Evolutionary conservation across 2,113 vertebrate genomes (phyloP).

Genomic region (Monopterus albus): DNA sequence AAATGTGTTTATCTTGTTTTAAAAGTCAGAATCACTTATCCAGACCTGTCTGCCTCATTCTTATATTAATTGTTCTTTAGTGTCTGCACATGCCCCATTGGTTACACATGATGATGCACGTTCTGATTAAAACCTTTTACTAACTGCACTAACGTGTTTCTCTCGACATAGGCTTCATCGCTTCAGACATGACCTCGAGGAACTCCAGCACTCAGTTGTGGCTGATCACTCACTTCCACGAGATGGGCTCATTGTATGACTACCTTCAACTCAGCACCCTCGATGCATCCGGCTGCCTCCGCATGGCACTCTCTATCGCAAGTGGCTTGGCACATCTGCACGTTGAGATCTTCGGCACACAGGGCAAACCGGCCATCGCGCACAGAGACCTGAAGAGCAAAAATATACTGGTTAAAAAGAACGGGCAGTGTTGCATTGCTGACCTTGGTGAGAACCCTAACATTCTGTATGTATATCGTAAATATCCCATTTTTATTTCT

Average conservation of each 20-base stretch:
- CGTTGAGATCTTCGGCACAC: slow-evolving; percentile 98
- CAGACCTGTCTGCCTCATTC: not conserved
- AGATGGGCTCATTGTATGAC: slow-evolving; percentile 97
- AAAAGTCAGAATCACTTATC: no score
- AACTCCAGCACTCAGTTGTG: slow-evolving; percentile 99
- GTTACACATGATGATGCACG: no score
- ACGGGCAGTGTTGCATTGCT: slow-evolving; percentile 97
- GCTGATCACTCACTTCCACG: slow-evolving; percentile 98
- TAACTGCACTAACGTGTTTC: not conserved
- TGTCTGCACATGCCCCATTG: not conserved
- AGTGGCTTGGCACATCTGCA: slow-evolving; percentile 95
- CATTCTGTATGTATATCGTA: not conserved
- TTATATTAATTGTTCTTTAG: not conserved
- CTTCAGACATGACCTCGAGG: slow-evolving; percentile 97
- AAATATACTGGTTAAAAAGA: slow-evolving; percentile 97
- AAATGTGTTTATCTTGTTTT: no score
- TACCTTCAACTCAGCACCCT: slow-evolving; percentile 95
- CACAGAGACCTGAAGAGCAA: slow-evolving; percentile 99
- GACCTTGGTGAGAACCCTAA: slow-evolving; percentile 88
- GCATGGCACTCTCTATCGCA: slow-evolving; percentile 93
- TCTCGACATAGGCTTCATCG: slow-evolving; percentile 88
- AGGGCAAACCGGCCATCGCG: slow-evolving; percentile 96
- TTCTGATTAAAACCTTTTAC: not conserved
- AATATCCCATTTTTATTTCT: not conserved
- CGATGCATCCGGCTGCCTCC: slow-evolving; percentile 91